These are phyloP conservation scores for Macrophya annulata DNA, from an alignment of 2,888 invertebrate species.

Conservation along the genomic window DNA sequence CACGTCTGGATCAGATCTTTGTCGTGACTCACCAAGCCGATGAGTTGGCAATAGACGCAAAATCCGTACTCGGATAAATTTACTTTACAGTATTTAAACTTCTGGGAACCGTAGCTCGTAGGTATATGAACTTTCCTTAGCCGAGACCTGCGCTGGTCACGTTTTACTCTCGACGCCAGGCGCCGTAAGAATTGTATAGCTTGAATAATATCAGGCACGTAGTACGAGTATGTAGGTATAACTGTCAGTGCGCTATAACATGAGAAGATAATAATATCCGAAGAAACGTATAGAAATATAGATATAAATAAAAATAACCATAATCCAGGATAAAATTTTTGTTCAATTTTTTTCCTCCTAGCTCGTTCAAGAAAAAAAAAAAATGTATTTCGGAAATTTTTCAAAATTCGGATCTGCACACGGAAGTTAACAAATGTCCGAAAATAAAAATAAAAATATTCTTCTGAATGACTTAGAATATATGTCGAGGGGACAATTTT, in stretches of 20 bases:
- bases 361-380: neutral
- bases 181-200: constrained; percentile 35
- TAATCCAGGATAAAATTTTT: no score
- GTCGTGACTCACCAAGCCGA: constrained; percentile 19
- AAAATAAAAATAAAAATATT: no score
- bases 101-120: constrained; percentile 29
- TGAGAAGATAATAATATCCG: no score
- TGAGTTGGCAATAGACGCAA: neutral
- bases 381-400: no score
- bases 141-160: constrained; percentile 17
- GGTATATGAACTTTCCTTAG: constrained; percentile 14
- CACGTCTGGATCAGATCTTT: neutral
- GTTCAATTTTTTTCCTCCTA: no score
- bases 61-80: constrained; percentile 38
- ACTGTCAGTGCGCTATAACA: no score
- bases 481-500: constrained; percentile 15
- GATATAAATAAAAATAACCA: no score
- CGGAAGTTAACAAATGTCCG: no score
- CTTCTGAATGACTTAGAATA: no score
- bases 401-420: no score
- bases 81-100: constrained; percentile 41
- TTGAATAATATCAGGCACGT: neutral
- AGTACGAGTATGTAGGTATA: neutral
- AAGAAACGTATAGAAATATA: no score
- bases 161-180: constrained; percentile 47